Percentiles rank a stretch among this genome's conserved stretches.
Conservation (phyloP, 2,888 invertebrate species). For the Tachina grossa region DNA sequence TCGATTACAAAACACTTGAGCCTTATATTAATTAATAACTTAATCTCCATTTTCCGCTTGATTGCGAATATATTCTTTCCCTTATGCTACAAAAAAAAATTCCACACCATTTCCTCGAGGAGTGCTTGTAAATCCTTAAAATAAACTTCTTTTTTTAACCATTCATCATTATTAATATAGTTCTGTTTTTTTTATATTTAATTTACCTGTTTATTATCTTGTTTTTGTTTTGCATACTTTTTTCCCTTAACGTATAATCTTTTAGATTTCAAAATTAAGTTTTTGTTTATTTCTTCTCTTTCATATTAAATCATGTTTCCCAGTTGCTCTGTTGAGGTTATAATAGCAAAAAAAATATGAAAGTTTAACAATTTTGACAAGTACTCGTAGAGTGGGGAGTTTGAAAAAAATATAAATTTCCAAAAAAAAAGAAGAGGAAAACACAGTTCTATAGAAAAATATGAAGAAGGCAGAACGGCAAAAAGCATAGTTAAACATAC, state of each 20-base stretch:
- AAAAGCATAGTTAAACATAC: slow-evolving; percentile 35
- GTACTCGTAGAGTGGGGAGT: slow-evolving; percentile 5
- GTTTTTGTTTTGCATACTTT: slow-evolving; percentile 16
- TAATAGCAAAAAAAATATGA: slow-evolving; percentile 20
- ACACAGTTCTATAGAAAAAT: slow-evolving; percentile 52
- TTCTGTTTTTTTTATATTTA: slow-evolving; percentile 27
- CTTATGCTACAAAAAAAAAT: too few relatives aligned
- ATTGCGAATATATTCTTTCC: background rate
- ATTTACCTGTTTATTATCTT: slow-evolving; percentile 56
- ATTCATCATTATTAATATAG: slow-evolving; percentile 46
- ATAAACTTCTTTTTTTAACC: background rate
- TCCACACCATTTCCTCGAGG: background rate
- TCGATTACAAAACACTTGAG: too few relatives aligned
- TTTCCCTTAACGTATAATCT: slow-evolving; percentile 1
- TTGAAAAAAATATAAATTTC: background rate
- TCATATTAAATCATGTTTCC: slow-evolving; percentile 20
- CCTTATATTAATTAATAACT: background rate
- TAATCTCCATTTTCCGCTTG: background rate
- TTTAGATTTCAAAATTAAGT: background rate
- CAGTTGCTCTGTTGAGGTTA: slow-evolving; percentile 36
- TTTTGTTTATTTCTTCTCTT: background rate
- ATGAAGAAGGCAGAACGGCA: slow-evolving; percentile 35
- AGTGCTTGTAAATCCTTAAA: slow-evolving; percentile 15
- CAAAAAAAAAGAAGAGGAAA: background rate
- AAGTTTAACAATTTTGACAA: slow-evolving; percentile 57